Conservation (phyloP, 2,888 invertebrate genomes). For the Syritta pipiens region DNA sequence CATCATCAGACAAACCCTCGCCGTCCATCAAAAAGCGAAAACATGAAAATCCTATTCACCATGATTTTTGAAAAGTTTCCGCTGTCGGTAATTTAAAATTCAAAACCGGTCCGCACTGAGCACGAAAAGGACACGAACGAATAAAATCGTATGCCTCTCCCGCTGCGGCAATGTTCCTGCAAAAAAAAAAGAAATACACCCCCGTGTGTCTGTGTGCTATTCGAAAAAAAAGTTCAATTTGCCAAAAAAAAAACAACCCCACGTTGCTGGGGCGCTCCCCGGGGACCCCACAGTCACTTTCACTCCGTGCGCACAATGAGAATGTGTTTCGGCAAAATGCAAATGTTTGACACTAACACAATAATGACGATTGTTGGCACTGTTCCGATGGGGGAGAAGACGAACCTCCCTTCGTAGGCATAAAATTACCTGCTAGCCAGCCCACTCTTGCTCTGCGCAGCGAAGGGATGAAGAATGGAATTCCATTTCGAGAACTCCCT, state of each 20-base stretch:
- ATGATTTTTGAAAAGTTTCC: slow-evolving; percentile 13
- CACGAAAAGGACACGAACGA: slow-evolving; percentile 7
- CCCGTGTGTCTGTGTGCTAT: neutral
- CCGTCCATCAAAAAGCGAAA: neutral
- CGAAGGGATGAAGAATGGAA: slow-evolving; percentile 55
- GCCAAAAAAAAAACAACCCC: neutral
- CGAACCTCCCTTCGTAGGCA: slow-evolving; percentile 3
- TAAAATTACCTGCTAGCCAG: slow-evolving; percentile 49
- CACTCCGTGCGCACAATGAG: slow-evolving; percentile 24
- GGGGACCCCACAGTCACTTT: slow-evolving; percentile 18
- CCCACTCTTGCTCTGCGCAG: neutral
- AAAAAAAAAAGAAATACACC: neutral
- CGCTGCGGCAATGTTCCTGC: too few relatives aligned
- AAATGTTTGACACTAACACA: slow-evolving; percentile 71
- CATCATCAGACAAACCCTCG: too few relatives aligned
- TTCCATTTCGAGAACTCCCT: slow-evolving; percentile 65
- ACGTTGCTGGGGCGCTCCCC: slow-evolving; percentile 23
- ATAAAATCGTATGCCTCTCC: neutral
- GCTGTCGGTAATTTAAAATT: slow-evolving; percentile 25
- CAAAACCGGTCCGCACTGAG: slow-evolving; percentile 7
- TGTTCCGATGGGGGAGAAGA: slow-evolving; percentile 6
- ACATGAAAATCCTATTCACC: slow-evolving; percentile 23
- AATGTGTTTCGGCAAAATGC: slow-evolving; percentile 68
- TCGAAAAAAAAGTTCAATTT: neutral
- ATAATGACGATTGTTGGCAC: slow-evolving; percentile 64